Conservation (phyloP, 2,797 vertebrate genomes). For the Anguilla marmorata region DNA sequence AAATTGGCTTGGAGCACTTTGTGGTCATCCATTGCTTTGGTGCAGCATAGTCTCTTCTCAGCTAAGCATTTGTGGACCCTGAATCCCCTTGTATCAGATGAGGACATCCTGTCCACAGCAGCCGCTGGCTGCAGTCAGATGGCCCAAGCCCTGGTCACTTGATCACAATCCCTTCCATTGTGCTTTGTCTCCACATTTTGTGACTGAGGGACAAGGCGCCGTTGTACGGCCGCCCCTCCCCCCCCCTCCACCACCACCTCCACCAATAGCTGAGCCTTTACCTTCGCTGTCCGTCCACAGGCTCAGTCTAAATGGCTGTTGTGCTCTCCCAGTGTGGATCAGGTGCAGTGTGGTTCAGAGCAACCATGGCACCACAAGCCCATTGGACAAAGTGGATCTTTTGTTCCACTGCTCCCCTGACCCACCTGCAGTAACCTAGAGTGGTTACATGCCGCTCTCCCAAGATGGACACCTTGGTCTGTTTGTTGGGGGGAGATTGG, state of each 20-base stretch:
- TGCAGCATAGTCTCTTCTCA: background rate
- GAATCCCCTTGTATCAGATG: background rate
- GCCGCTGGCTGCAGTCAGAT: background rate
- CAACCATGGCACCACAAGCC: background rate
- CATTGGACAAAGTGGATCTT: background rate
- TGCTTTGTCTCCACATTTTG: slow-evolving; percentile 31
- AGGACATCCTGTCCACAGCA: background rate
- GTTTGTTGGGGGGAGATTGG: background rate
- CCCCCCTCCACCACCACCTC: background rate
- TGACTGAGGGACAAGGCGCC: slow-evolving; percentile 26
- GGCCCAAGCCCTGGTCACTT: background rate
- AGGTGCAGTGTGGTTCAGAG: background rate
- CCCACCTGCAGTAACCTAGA: background rate
- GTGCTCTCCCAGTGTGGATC: background rate
- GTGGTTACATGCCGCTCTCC: background rate
- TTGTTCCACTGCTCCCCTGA: background rate
- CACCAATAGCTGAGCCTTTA: background rate
- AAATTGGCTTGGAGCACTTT: background rate
- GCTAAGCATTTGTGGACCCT: background rate
- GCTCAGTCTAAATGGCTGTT: background rate
- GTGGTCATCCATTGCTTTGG: background rate
- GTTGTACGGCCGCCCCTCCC: background rate
- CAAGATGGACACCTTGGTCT: background rate
- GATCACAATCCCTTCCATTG: slow-evolving; percentile 34
- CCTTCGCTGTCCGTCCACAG: background rate